These are phyloP conservation scores for Macrotis lagotis DNA, from an alignment of 2,113 vertebrate species.

Conservation along the genomic window DNA sequence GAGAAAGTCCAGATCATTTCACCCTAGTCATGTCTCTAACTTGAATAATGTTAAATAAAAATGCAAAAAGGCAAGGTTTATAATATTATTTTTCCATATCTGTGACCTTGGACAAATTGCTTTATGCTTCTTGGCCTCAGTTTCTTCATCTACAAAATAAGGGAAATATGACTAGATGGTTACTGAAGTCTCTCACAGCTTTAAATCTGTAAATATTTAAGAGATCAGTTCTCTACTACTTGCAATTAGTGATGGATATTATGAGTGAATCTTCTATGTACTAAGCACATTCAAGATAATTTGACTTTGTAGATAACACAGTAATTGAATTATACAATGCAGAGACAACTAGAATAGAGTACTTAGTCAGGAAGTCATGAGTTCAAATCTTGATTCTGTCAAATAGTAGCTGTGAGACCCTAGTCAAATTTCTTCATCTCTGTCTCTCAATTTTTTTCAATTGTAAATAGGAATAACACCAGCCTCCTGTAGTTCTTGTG, in stretches of 20 bases:
- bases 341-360: neutral
- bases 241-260: neutral
- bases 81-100: neutral
- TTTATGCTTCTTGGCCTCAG: neutral
- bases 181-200: neutral
- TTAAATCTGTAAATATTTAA: neutral
- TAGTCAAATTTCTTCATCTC: neutral
- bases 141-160: neutral
- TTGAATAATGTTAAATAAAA: neutral
- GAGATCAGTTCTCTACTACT: neutral
- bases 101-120: neutral
- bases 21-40: neutral
- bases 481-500: neutral
- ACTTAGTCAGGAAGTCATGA: neutral
- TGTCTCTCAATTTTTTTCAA: neutral
- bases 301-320: neutral
- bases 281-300: neutral
- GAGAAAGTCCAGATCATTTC: neutral
- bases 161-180: neutral
- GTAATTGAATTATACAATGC: neutral
- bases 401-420: neutral
- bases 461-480: neutral
- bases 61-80: neutral
- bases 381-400: neutral
- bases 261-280: neutral